These are phyloP conservation scores for Eulemur mongoz DNA, from an alignment of 2,797 vertebrate genomes.

Conservation along the genomic window DNA sequence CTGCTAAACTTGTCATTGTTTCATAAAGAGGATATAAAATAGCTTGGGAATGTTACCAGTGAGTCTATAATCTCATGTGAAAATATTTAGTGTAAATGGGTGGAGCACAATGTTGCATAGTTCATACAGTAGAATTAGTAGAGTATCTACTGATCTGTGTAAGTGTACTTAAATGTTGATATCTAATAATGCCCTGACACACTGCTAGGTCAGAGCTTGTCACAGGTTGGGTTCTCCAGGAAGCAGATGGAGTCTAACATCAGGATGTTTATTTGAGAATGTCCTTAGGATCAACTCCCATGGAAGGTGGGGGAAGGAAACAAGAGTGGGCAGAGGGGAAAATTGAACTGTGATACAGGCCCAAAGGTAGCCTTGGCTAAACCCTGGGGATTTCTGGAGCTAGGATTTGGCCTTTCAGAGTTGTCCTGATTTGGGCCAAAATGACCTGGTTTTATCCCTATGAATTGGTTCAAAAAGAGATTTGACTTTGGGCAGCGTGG, in stretches of 20 bases:
- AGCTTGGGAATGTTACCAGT: slow-evolving; percentile 20
- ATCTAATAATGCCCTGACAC: not conserved
- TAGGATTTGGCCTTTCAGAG: not conserved
- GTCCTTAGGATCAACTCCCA: not conserved
- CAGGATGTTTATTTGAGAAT: not conserved
- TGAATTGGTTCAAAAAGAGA: not conserved
- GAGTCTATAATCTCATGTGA: not conserved
- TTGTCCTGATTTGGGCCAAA: slow-evolving; percentile 33
- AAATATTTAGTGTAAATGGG: not conserved
- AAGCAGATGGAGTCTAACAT: not conserved
- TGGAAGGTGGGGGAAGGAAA: not conserved
- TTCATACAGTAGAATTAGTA: not conserved
- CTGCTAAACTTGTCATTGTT: not conserved
- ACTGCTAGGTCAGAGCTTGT: not conserved
- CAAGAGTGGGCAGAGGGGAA: not conserved
- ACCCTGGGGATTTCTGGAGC: not conserved
- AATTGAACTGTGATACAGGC: not conserved
- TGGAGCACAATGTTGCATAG: not conserved
- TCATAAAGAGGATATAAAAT: slow-evolving; percentile 14
- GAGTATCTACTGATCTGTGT: not conserved
- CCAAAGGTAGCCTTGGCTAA: not conserved
- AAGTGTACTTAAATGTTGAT: not conserved
- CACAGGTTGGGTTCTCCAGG: not conserved
- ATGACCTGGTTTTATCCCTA: not conserved
- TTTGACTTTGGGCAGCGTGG: not conserved